Evolutionary conservation across 2,113 vertebrate species (phyloP).

Genomic region (Pachypanchax playfairii): DNA sequence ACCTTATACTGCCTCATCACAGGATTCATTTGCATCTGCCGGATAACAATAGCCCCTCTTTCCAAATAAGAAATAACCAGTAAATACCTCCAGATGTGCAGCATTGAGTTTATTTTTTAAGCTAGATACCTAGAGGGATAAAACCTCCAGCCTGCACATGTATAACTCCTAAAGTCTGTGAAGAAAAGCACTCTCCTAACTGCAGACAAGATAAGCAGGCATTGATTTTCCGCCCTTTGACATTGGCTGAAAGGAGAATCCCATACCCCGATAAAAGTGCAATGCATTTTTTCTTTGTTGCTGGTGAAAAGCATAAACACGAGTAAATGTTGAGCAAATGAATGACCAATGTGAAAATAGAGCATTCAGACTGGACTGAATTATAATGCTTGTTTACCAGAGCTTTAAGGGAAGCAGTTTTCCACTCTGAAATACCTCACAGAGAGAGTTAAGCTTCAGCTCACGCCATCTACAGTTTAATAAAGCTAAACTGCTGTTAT

Average conservation of each 20-base stretch:
- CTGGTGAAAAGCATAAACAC: constrained; percentile 32
- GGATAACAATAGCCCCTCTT: constrained; percentile 11
- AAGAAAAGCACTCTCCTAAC: constrained; percentile 31
- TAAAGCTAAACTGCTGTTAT: neutral
- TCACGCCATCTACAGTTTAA: neutral
- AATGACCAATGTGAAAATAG: constrained; percentile 23
- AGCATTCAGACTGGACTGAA: constrained; percentile 14
- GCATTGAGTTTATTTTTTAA: constrained; percentile 20
- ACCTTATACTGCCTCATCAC: constrained; percentile 12
- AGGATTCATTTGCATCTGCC: constrained; percentile 42
- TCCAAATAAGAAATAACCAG: constrained; percentile 29
- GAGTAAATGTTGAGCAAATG: constrained; percentile 18
- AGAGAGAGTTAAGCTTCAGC: constrained; percentile 4
- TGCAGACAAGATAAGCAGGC: constrained; percentile 53
- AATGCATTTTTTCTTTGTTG: constrained; percentile 20
- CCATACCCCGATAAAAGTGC: constrained; percentile 32
- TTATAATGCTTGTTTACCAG: constrained; percentile 14
- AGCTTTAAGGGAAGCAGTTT: constrained; percentile 11
- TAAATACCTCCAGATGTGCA: constrained; percentile 16
- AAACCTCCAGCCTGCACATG: constrained; percentile 20
- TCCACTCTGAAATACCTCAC: neutral
- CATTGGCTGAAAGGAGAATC: constrained; percentile 47
- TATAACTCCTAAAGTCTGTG: constrained; percentile 37
- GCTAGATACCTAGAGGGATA: constrained; percentile 17
- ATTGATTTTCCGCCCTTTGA: constrained; percentile 48